Base-by-base conservation (phyloP, 2,113 vertebrate species). In the Ondatra zibethicus region DNA sequence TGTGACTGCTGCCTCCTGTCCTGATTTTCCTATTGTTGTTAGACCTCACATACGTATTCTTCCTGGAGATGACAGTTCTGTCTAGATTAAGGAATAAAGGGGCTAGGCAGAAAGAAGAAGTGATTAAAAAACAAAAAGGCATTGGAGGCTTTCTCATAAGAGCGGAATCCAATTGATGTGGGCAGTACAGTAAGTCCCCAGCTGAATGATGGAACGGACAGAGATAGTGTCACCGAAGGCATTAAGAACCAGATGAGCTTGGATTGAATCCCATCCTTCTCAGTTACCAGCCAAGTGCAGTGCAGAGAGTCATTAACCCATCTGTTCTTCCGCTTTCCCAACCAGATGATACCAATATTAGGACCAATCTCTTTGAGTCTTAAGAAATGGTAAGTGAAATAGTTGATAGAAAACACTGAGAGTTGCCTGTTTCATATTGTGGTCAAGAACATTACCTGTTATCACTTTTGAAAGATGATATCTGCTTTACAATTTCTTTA, bases 371-470 rank as follows among this genome's bases (percentile, higher is more conserved):
- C 82, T 68, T 0, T 65, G 33, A 73, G 4, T 82, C 63, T 95
- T 80, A 58, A 92, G 76, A 31, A 82, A 73, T 1, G 86, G 29
- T 68, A 78, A 94, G 33, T 92, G 50, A 97, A 94, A 91, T 94
- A 42, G 80, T 55, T 47, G n/a, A 68, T 29, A 76, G 25, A 63
- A 91, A 97, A 25, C 68, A 23, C 72, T 29, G 68, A 36, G 50
- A 47, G 80, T 42, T 68, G 12, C 9, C 10, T 92, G 6, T 14
- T 82, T 55, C 6, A 61, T 47, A 29, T 14, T 63, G 6, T 70
- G 10, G 55, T 89, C 31, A 95, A 98, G 72, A 88, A 87, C 50
- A 76, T 73, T 92, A 91, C 10, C 31, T 95, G 55, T 42, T 72
- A 47, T 88, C 70, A 76, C 23, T 90, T 91, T 92, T 87, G 27